phyloP scores from a whole-genome alignment of 2,888 invertebrate species.

The Tuta absoluta region DNA sequence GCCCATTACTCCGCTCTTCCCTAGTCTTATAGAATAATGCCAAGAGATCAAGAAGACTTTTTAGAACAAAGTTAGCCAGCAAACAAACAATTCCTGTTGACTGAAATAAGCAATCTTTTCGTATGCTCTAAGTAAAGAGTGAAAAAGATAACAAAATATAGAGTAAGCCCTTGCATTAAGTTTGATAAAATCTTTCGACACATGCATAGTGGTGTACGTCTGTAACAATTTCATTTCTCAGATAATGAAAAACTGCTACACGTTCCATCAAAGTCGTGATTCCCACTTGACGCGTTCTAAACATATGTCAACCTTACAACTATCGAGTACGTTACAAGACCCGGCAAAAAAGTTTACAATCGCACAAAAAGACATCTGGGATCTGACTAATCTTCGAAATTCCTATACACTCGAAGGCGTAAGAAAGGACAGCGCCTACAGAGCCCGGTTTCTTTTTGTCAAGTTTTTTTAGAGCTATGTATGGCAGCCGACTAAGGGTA shows the following conservation, averaged over 20 bases:
- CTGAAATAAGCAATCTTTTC: not conserved
- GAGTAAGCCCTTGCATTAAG: not conserved
- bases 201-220: not conserved
- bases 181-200: not conserved
- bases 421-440: conserved; percentile 28
- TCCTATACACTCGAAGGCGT: conserved; percentile 27
- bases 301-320: conserved; percentile 4
- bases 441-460: conserved; percentile 16
- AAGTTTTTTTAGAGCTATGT: conserved; percentile 25
- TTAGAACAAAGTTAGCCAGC: not conserved
- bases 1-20: too few species aligned
- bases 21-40: too few species aligned
- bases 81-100: not conserved
- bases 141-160: not conserved
- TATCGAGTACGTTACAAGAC: not conserved
- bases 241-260: too few species aligned
- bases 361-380: conserved; percentile 27
- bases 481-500: conserved; percentile 38
- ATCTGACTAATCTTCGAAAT: conserved; percentile 28
- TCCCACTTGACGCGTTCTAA: not conserved
- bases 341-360: conserved; percentile 13
- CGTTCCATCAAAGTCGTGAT: not conserved
- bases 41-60: too few species aligned
- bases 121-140: not conserved
- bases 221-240: too few species aligned